phyloP scores from a whole-genome alignment of 92 coral and sea anemone species.

The Zoanthus sansibaricus region DNA sequence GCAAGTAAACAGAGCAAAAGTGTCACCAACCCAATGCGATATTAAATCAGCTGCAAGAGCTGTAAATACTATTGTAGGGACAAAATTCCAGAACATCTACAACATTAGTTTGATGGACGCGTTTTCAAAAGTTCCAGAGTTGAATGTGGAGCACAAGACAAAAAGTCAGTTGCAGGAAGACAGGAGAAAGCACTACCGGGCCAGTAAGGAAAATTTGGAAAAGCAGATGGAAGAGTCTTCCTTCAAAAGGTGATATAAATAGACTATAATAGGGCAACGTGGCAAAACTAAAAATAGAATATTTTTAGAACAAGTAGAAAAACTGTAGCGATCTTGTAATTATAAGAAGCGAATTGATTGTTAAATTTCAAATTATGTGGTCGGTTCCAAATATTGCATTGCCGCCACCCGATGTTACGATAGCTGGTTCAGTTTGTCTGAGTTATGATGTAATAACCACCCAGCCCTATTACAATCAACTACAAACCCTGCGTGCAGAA shows the following conservation, averaged over 20 bases:
- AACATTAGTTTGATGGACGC: slow-evolving; percentile 16
- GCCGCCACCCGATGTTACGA: too few species aligned
- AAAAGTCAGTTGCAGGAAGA: slow-evolving; percentile 31
- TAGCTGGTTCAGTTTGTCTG: too few species aligned
- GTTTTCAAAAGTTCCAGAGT: slow-evolving; percentile 15
- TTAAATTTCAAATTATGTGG: too few species aligned
- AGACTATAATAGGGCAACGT: too few species aligned
- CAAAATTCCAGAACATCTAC: slow-evolving; percentile 28
- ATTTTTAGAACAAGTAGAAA: too few species aligned
- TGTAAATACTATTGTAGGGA: slow-evolving; percentile 15
- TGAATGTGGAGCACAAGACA: slow-evolving; percentile 22
- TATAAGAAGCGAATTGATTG: too few species aligned
- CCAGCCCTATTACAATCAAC: too few species aligned
- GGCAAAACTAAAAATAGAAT: too few species aligned
- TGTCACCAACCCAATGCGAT: slow-evolving; percentile 2
- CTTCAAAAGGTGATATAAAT: slow-evolving; percentile 37
- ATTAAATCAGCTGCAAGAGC: slow-evolving; percentile 14
- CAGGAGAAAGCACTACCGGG: slow-evolving; percentile 29
- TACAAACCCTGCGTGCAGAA: too few species aligned
- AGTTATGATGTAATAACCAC: too few species aligned
- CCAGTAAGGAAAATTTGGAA: slow-evolving; percentile 46
- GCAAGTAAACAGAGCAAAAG: neutral
- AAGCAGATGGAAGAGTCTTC: slow-evolving; percentile 55
- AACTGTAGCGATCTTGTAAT: too few species aligned
- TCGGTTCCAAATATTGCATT: too few species aligned